Base-by-base conservation (phyloP, 2,113 vertebrate genomes). In the Chlorodrepanis virens region DNA sequence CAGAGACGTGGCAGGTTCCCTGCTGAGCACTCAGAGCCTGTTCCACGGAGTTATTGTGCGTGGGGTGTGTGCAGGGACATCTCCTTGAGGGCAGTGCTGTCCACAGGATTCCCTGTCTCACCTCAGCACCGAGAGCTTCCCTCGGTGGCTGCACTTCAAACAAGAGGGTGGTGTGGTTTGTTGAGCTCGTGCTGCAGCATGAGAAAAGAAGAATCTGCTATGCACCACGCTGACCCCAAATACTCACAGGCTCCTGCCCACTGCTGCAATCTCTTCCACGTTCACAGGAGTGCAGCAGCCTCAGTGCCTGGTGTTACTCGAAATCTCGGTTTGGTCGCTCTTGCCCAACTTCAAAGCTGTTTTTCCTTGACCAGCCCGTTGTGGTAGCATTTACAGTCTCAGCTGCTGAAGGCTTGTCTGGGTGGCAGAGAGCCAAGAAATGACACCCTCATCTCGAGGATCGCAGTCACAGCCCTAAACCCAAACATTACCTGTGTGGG, bases 391-490 rank as follows among this genome's bases (percentile, higher is more conserved):
- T 91, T 50, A 35, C 59, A 88, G 82, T 83, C 83, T 71, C 64
- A 29, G 40, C 64, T 87, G 91, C 91, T 59, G 1, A 57, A 70
- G 87, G 20, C 75, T 74, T 59, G 90, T 91, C 94, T 94, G 79
- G 60, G n/a, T 93, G 95, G 94, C 96, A 89, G 83, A 17, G 57
- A 49, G 93, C 93, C 94, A 97, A 86, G 92, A 78, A 96, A 83
- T 96, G 28, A 91, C 87, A 81, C 17, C 85, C 74, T 96, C 42
- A 12, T 78, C 64, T 86, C 50, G n/a, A 93, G 90, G 71, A n/a
- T 83, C 54, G 16, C 68, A 93, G 71, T 93, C 88, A 56, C 3
- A 42, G 64, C 59, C 53, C 64, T 56, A 33, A 86, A 83, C 31
- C 71, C 79, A 77, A 87, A 50, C 59, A 67, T 90, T 25, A 77